These are phyloP conservation scores for Microplitis deprimator DNA, from an alignment of 2,888 invertebrate species.

Conservation along the genomic window DNA sequence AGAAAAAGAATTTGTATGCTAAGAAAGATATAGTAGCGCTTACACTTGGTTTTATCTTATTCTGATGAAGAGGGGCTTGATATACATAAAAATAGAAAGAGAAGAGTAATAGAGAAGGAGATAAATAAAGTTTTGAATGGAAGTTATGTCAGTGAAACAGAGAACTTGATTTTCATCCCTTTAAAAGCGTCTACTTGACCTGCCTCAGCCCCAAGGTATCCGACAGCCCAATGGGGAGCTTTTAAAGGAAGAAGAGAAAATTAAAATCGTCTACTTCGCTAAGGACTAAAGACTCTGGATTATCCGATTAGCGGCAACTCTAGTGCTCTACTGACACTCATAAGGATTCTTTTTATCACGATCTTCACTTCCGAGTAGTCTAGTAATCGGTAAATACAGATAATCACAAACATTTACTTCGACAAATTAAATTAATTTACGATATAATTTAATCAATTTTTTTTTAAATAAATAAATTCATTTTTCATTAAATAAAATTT, in stretches of 20 bases:
- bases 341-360: conserved; percentile 11
- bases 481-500: too few species aligned
- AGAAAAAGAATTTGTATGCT: not conserved
- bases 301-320: conserved; percentile 37
- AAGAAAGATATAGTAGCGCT: conserved; percentile 18
- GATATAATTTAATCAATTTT: not conserved
- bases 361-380: not conserved
- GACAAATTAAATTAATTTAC: not conserved
- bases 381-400: not conserved
- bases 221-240: conserved; percentile 16
- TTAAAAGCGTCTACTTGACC: conserved; percentile 32
- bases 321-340: conserved; percentile 31
- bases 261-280: conserved; percentile 28
- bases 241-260: conserved; percentile 29
- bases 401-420: not conserved
- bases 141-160: conserved; percentile 14
- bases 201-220: not conserved
- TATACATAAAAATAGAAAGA: not conserved
- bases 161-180: conserved; percentile 32
- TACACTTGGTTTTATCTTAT: conserved; percentile 14
- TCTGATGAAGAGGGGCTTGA: not conserved
- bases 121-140: not conserved
- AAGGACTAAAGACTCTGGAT: conserved; percentile 28
- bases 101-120: not conserved
- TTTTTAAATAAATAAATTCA: too few species aligned